phyloP scores from a whole-genome alignment of 2,888 invertebrate species.

The Tetragnatha montana region DNA sequence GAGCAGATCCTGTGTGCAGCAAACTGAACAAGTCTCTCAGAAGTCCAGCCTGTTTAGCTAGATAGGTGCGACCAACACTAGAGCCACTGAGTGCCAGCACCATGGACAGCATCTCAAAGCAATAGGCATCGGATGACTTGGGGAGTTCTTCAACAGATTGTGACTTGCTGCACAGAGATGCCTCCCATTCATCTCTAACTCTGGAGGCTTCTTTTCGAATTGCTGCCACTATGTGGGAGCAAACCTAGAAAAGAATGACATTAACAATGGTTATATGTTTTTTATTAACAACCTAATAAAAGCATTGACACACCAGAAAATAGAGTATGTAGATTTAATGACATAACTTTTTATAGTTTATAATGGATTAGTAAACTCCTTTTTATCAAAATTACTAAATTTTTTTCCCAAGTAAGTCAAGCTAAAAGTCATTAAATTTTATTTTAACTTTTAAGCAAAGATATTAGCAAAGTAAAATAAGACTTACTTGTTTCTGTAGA shows the following conservation, averaged over 20 bases:
- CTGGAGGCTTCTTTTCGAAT: conserved; percentile 91
- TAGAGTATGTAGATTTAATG: no score
- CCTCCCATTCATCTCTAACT: conserved; percentile 94
- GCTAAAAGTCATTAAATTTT: background rate
- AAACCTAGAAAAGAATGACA: conserved; percentile 81
- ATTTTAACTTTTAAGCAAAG: background rate
- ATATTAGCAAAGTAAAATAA: background rate
- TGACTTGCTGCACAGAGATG: conserved; percentile 77
- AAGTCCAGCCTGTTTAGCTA: conserved; percentile 91
- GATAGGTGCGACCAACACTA: conserved; percentile 89
- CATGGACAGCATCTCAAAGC: conserved; percentile 97
- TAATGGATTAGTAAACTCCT: background rate
- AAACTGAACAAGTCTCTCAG: conserved; percentile 89
- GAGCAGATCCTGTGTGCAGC: conserved; percentile 93
- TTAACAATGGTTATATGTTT: background rate
- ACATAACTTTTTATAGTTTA: no score
- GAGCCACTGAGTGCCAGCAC: conserved; percentile 95
- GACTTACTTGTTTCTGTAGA: conserved; percentile 88
- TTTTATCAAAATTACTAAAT: background rate
- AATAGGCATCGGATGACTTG: conserved; percentile 86
- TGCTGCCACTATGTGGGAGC: conserved; percentile 84
- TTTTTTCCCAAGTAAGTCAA: background rate
- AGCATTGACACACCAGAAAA: no score
- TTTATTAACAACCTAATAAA: no score
- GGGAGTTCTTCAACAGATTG: conserved; percentile 73